These are phyloP conservation scores for Laupala kohalensis DNA, from an alignment of 1,140 invertebrate genomes.

Conservation along the genomic window DNA sequence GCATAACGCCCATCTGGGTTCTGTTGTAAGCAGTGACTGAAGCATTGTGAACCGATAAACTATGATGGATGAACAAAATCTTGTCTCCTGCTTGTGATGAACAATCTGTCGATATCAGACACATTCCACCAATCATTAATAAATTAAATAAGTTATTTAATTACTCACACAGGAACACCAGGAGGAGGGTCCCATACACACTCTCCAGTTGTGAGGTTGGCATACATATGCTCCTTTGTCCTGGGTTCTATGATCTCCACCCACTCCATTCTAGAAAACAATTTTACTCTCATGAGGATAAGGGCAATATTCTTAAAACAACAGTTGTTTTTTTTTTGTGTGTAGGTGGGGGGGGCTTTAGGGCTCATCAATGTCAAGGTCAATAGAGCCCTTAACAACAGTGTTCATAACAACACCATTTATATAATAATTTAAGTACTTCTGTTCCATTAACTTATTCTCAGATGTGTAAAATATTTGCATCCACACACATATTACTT, in stretches of 20 bases:
- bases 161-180: slow-evolving; percentile 59
- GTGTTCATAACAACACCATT: not conserved
- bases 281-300: slow-evolving; percentile 10
- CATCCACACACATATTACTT: too few species aligned
- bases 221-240: slow-evolving; percentile 97
- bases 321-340: not conserved
- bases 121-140: too few species aligned
- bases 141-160: too few species aligned
- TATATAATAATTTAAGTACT: not conserved
- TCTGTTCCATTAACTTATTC: not conserved
- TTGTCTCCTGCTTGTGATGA: too few species aligned
- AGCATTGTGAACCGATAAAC: too few species aligned
- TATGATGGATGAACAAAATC: too few species aligned
- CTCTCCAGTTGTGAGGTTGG: slow-evolving; percentile 93
- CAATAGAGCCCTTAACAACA: not conserved
- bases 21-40: too few species aligned
- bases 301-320: not conserved
- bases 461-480: too few species aligned
- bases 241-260: slow-evolving; percentile 97
- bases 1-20: too few species aligned
- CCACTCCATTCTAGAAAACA: slow-evolving; percentile 71
- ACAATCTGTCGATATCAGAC: too few species aligned
- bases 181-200: slow-evolving; percentile 94
- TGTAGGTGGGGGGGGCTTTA: not conserved
- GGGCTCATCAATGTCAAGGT: not conserved